Conservation (phyloP, 2,888 invertebrate species). For the Clunio marinus region DNA sequence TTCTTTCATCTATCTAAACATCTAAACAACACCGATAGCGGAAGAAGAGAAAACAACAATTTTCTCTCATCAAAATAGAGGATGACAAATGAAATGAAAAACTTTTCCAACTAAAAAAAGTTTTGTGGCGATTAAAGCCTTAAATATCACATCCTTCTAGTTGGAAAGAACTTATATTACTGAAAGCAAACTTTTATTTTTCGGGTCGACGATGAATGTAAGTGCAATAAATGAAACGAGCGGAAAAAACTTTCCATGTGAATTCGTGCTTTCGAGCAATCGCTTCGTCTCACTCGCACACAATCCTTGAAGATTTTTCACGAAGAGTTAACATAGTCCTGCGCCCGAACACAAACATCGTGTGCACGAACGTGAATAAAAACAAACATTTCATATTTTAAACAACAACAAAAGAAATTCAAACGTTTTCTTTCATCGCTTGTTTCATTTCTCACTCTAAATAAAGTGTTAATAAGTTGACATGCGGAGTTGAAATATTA, state of each 20-base stretch:
- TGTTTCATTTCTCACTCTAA: not conserved
- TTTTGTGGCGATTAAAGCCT: slow-evolving; percentile 13
- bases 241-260: not conserved
- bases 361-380: slow-evolving; percentile 8
- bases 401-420: not conserved
- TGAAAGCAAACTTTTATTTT: slow-evolving; percentile 20
- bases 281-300: slow-evolving; percentile 28
- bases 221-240: slow-evolving; percentile 23
- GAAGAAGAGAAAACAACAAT: slow-evolving; percentile 24
- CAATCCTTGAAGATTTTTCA: slow-evolving; percentile 14
- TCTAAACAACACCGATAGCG: not conserved
- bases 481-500: slow-evolving; percentile 26
- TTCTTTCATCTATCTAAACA: slow-evolving; percentile 24
- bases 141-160: slow-evolving; percentile 37
- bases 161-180: slow-evolving; percentile 32
- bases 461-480: slow-evolving; percentile 39
- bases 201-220: slow-evolving; percentile 9
- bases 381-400: slow-evolving; percentile 8
- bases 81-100: slow-evolving; percentile 24
- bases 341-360: not conserved
- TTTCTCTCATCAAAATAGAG: slow-evolving; percentile 15
- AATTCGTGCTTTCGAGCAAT: slow-evolving; percentile 31
- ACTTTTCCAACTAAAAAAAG: slow-evolving; percentile 23
- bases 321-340: not conserved
- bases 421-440: not conserved